Evolutionary conservation across 92 coral and sea anemone species (phyloP).

Genomic region (Diadumene lineata): DNA sequence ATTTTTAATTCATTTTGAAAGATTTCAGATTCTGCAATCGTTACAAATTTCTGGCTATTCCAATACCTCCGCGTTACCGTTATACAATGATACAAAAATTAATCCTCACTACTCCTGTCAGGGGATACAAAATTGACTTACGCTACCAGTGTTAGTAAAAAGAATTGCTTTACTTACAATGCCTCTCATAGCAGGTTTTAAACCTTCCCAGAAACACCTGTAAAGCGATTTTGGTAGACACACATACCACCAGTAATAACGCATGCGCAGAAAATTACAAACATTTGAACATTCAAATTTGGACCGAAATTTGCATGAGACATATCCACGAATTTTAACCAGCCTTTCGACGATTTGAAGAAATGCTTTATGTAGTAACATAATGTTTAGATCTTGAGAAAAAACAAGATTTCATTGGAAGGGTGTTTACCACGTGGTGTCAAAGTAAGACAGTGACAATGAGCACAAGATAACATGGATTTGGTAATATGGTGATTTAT

Average conservation of each 20-base stretch:
- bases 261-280: slow-evolving; percentile 9
- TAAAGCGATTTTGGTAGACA: background rate
- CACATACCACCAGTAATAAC: slow-evolving; percentile 17
- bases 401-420: too few relatives aligned
- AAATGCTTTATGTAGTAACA: too few relatives aligned
- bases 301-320: too few relatives aligned
- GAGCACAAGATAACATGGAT: too few relatives aligned
- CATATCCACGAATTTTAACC: too few relatives aligned
- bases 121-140: background rate
- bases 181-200: background rate
- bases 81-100: background rate
- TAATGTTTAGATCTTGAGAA: too few relatives aligned
- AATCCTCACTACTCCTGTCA: background rate
- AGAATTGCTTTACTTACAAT: background rate
- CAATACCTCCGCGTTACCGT: too few relatives aligned
- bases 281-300: too few relatives aligned
- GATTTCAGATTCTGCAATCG: too few relatives aligned
- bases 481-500: slow-evolving; percentile 46
- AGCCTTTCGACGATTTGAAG: too few relatives aligned
- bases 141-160: background rate
- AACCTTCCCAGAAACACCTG: slow-evolving; percentile 8
- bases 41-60: too few relatives aligned
- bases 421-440: background rate
- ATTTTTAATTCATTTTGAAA: too few relatives aligned
- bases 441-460: background rate